Percentiles rank a stretch among this genome's conserved stretches.
phyloP scores from a whole-genome alignment of 2,888 invertebrate species.

The Hydriomena furcata region DNA sequence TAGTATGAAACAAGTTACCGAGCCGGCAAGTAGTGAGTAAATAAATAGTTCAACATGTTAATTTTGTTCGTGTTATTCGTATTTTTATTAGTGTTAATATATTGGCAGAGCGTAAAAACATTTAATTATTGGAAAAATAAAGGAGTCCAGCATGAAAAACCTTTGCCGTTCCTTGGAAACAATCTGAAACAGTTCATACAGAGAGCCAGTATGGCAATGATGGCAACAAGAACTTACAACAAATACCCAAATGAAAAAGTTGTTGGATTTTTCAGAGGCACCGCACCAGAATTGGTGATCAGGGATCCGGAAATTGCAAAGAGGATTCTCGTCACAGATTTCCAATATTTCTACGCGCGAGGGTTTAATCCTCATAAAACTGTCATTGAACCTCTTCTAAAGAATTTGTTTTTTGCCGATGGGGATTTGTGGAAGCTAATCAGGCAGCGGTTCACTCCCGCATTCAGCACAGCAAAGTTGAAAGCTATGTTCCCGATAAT shows the following conservation, averaged over 20 bases:
- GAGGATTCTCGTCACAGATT: slow-evolving; percentile 50
- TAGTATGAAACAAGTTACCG: slow-evolving; percentile 10
- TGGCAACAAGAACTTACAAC: slow-evolving; percentile 45
- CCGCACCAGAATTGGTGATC: slow-evolving; percentile 47
- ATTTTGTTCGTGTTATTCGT: slow-evolving; percentile 8
- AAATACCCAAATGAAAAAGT: slow-evolving; percentile 53
- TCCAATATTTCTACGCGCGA: slow-evolving; percentile 50
- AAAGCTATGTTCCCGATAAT: slow-evolving; percentile 64
- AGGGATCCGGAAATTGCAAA: slow-evolving; percentile 57
- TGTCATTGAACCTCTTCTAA: slow-evolving; percentile 52
- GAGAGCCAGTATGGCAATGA: slow-evolving; percentile 44
- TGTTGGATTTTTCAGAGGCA: slow-evolving; percentile 51
- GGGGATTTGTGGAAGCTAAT: slow-evolving; percentile 60
- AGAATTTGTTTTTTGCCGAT: slow-evolving; percentile 57
- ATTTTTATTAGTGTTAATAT: slow-evolving; percentile 10
- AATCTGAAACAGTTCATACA: slow-evolving; percentile 38
- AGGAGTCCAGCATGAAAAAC: slow-evolving; percentile 51
- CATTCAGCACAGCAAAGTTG: slow-evolving; percentile 59
- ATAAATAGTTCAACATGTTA: slow-evolving; percentile 8
- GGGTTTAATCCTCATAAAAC: slow-evolving; percentile 47
- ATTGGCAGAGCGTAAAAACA: slow-evolving; percentile 34
- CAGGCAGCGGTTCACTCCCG: slow-evolving; percentile 59
- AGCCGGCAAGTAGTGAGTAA: slow-evolving; percentile 11
- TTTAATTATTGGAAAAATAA: slow-evolving; percentile 47
- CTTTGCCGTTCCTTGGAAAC: slow-evolving; percentile 47